phyloP scores from a whole-genome alignment of 2,888 invertebrate species.

The Sarcophaga caerulescens region DNA sequence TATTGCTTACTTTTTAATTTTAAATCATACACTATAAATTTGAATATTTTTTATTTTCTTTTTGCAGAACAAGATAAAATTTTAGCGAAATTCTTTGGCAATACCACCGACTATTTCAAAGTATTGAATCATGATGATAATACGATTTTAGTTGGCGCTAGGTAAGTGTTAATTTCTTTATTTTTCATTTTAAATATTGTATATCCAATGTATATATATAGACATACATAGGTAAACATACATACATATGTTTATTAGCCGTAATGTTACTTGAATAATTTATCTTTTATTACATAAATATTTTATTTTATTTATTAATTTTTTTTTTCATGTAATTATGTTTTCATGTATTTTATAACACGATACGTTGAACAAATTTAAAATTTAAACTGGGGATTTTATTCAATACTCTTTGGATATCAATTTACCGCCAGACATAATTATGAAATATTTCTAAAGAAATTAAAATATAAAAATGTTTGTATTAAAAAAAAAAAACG shows the following conservation, averaged over 20 bases:
- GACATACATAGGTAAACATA: not conserved
- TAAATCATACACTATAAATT: too few relatives aligned
- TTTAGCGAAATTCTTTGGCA: constrained; percentile 89
- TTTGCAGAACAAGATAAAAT: constrained; percentile 87
- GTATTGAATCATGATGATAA: constrained; percentile 93
- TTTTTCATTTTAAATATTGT: constrained; percentile 3
- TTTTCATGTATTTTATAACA: not conserved
- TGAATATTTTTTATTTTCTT: constrained; percentile 70
- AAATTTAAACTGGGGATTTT: too few relatives aligned
- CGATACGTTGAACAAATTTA: too few relatives aligned
- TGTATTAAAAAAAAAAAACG: too few relatives aligned
- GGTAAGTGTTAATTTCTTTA: constrained; percentile 83
- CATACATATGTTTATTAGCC: not conserved
- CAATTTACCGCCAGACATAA: too few relatives aligned
- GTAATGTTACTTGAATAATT: constrained; percentile 24
- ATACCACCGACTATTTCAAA: constrained; percentile 92
- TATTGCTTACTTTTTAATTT: too few relatives aligned
- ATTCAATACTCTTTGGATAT: too few relatives aligned
- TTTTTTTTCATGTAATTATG: not conserved
- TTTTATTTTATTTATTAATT: not conserved
- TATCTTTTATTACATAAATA: constrained; percentile 6
- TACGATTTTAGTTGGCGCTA: constrained; percentile 93
- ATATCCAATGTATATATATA: not conserved
- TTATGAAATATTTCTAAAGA: too few relatives aligned
- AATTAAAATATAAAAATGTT: too few relatives aligned